Conservation (phyloP, 2,113 vertebrate genomes). For the Pelmatolapia mariae region DNA sequence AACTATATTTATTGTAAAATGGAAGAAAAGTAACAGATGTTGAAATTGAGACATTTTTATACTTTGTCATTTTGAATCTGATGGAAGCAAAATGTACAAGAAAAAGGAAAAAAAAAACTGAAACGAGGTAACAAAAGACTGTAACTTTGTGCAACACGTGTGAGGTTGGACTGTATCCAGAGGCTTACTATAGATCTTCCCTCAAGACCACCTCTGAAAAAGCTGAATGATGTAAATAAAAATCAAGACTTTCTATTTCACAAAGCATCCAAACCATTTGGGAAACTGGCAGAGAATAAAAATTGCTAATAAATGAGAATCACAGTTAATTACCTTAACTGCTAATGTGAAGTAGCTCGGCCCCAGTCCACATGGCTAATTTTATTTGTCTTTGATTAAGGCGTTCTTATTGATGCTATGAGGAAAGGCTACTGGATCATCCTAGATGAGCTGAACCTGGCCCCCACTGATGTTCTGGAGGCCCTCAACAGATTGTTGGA, state of each 20-base stretch:
- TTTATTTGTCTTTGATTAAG: conserved; percentile 54
- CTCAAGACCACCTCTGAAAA: neutral
- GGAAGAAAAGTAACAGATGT: neutral
- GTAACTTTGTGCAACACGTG: neutral
- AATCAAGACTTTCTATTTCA: neutral
- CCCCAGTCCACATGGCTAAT: neutral
- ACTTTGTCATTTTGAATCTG: neutral
- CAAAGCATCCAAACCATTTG: neutral
- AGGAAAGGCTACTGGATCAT: conserved; percentile 97
- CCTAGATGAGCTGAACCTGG: conserved; percentile 94
- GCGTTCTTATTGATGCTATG: conserved; percentile 94
- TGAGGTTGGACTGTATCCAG: neutral
- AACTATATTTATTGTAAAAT: neutral
- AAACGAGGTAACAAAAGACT: neutral
- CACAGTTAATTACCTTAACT: neutral
- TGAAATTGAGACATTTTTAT: neutral
- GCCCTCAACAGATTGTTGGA: conserved; percentile 93
- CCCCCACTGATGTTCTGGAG: conserved; percentile 94
- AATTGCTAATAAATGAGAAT: neutral
- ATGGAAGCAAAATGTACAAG: neutral
- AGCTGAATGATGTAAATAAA: neutral
- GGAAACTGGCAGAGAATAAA: neutral
- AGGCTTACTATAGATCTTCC: neutral
- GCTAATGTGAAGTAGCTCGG: neutral
- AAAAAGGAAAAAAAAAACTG: neutral